Percentiles rank a stretch among this genome's conserved stretches.
These are phyloP conservation scores for Peromyscus melanophrys DNA, from an alignment of 2,797 vertebrate species.

Conservation along the genomic window DNA sequence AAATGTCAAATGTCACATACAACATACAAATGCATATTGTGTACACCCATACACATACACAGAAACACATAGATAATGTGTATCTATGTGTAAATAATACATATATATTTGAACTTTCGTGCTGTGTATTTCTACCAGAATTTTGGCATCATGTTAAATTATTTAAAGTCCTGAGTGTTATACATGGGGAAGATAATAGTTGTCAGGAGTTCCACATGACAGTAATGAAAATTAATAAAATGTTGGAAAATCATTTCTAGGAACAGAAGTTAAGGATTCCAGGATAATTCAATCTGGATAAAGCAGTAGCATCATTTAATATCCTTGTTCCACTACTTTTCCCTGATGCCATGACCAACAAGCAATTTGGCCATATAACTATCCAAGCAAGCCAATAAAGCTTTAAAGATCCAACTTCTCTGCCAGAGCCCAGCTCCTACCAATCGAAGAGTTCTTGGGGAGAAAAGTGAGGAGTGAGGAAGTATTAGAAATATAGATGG, in stretches of 20 bases:
- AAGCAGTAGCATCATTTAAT: not conserved
- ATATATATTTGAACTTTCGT: slow-evolving; percentile 31
- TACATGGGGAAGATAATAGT: not conserved
- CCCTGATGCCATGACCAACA: not conserved
- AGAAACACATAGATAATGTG: not conserved
- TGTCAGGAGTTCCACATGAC: not conserved
- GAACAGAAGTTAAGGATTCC: not conserved
- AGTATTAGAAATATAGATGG: too few relatives aligned
- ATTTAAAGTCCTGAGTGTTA: not conserved
- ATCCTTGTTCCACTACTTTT: not conserved
- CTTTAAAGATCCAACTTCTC: not conserved
- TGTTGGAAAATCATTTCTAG: slow-evolving; percentile 29
- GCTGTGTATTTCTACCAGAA: not conserved
- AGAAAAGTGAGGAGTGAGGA: too few relatives aligned
- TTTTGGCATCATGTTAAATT: slow-evolving; percentile 36
- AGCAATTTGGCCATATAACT: not conserved
- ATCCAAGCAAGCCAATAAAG: not conserved
- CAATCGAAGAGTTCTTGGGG: too few relatives aligned
- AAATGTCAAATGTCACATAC: not conserved
- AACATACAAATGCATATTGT: not conserved
- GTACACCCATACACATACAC: not conserved
- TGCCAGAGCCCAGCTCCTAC: too few relatives aligned
- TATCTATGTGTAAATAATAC: not conserved
- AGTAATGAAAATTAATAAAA: slow-evolving; percentile 18
- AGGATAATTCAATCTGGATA: slow-evolving; percentile 24